Percentiles rank a stretch among this genome's conserved stretches.
These are phyloP conservation scores for Thaleichthys pacificus DNA, from an alignment of 2,797 vertebrate species.

Conservation along the genomic window DNA sequence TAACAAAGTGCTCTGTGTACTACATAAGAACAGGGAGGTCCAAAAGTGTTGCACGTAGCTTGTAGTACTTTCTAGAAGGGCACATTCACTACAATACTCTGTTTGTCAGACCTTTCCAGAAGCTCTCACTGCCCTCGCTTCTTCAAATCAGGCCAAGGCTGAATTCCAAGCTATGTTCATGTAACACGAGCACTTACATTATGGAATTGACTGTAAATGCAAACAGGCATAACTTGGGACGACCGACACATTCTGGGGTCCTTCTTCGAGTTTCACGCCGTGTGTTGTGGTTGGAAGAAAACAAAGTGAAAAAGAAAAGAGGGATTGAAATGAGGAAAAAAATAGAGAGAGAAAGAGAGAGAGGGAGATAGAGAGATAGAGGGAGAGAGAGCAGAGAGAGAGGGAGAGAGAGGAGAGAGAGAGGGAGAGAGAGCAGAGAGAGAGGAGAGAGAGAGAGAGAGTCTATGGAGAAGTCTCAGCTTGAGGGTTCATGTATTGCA, in stretches of 20 bases:
- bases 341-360: too few species aligned
- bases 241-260: conserved; percentile 40
- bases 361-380: too few species aligned
- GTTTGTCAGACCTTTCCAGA: conserved; percentile 53
- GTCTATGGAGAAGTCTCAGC: conserved; percentile 75
- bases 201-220: conserved; percentile 73
- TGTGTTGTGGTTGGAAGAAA: conserved; percentile 73
- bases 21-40: conserved; percentile 18
- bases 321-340: conserved; percentile 39
- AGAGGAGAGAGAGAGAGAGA: conserved; percentile 61
- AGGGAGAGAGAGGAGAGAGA: background rate
- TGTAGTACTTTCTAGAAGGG: conserved; percentile 30
- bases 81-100: conserved; percentile 45
- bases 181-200: conserved; percentile 71
- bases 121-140: conserved; percentile 52
- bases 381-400: background rate
- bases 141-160: conserved; percentile 58
- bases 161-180: conserved; percentile 55
- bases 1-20: background rate
- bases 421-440: conserved; percentile 19
- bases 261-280: conserved; percentile 74
- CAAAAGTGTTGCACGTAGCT: conserved; percentile 21
- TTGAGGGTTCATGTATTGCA: conserved; percentile 80
- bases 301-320: conserved; percentile 57
- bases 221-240: conserved; percentile 71